Evolutionary conservation across 2,888 invertebrate species (phyloP).

Genomic region (Erebia palarica): DNA sequence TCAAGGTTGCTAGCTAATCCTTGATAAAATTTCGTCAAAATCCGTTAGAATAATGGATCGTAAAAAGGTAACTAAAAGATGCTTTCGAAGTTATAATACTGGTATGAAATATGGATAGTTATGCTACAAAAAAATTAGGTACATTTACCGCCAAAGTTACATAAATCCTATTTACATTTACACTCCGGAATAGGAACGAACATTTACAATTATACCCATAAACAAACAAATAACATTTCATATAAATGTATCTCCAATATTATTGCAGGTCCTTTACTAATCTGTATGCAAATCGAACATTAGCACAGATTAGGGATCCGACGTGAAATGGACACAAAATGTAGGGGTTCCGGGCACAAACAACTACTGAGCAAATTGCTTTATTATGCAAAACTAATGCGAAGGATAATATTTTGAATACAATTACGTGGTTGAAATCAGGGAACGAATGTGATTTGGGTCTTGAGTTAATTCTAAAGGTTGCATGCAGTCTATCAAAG

Average conservation of each 20-base stretch:
- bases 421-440: conserved; percentile 5
- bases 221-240: conserved; percentile 16
- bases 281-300: conserved; percentile 39
- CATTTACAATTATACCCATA: neutral
- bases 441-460: neutral
- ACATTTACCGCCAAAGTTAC: too few relatives aligned
- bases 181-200: neutral
- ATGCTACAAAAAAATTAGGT: too few relatives aligned
- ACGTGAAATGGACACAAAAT: conserved; percentile 31
- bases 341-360: conserved; percentile 32
- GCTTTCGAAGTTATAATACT: too few relatives aligned
- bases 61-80: too few relatives aligned
- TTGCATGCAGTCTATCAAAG: neutral
- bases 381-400: conserved; percentile 41
- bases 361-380: conserved; percentile 38
- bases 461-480: neutral
- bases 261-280: conserved; percentile 10
- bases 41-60: too few relatives aligned
- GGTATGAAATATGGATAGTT: too few relatives aligned
- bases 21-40: too few relatives aligned
- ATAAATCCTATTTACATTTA: neutral
- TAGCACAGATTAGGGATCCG: conserved; percentile 38
- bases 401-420: conserved; percentile 27
- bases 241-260: conserved; percentile 5
- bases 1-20: too few relatives aligned